Evolutionary conservation across 2,113 vertebrate genomes (phyloP).

Genomic region (Gopherus evgoodei): DNA sequence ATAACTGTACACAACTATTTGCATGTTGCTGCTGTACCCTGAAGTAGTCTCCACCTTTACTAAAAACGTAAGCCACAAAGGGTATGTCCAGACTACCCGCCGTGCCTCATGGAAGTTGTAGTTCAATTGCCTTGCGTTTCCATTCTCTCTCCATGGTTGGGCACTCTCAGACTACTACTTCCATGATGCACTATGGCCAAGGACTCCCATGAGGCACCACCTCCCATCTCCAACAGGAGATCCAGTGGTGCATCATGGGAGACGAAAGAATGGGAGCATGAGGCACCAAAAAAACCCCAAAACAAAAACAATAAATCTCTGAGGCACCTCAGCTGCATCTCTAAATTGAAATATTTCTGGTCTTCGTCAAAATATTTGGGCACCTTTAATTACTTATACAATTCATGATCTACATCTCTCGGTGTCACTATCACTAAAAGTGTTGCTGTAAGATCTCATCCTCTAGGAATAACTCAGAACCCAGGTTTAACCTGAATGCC

Average conservation of each 20-base stretch:
- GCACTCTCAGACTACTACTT: background rate
- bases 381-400: background rate
- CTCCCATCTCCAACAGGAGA: background rate
- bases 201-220: background rate
- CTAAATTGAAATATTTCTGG: accelerated
- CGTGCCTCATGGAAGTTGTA: background rate
- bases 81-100: too few relatives aligned
- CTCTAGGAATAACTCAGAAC: background rate
- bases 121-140: background rate
- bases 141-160: background rate
- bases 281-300: background rate
- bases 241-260: background rate
- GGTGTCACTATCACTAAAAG: background rate
- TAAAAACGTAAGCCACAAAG: background rate
- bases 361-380: accelerated
- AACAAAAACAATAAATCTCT: too few relatives aligned
- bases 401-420: background rate
- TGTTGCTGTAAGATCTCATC: background rate
- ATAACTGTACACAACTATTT: background rate
- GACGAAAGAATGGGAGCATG: background rate
- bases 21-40: background rate
- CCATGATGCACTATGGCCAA: background rate
- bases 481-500: background rate
- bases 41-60: background rate
- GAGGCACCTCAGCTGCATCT: background rate